Evolutionary conservation across 2,797 vertebrate genomes (phyloP).

Genomic region (Peromyscus nudipes): DNA sequence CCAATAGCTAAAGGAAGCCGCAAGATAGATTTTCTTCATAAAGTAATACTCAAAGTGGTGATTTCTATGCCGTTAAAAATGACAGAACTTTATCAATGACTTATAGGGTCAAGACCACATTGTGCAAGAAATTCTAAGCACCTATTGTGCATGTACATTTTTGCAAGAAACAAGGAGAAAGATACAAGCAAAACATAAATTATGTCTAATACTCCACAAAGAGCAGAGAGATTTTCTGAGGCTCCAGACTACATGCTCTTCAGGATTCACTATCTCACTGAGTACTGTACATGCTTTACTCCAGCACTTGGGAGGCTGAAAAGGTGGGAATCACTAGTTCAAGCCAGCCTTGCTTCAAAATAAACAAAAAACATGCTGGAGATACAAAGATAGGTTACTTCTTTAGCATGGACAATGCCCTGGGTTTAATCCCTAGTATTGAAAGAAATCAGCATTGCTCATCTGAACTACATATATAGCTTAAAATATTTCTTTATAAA

Average conservation of each 20-base stretch:
- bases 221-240: background rate
- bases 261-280: background rate
- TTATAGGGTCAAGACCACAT: background rate
- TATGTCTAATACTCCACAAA: background rate
- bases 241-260: background rate
- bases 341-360: background rate
- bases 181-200: background rate
- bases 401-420: background rate
- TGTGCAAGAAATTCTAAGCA: background rate
- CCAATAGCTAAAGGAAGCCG: constrained; percentile 12
- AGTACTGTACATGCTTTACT: background rate
- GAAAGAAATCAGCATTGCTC: background rate
- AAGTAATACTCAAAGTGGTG: background rate
- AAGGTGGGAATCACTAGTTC: background rate
- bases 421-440: background rate
- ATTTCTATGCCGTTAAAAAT: constrained; percentile 33
- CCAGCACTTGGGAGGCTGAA: background rate
- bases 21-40: constrained; percentile 14
- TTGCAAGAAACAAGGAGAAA: constrained; percentile 50
- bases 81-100: background rate
- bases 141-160: background rate
- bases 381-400: background rate
- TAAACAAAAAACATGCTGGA: background rate
- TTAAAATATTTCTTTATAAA: background rate
- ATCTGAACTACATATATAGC: background rate